These are phyloP conservation scores for Nephrocerus scutellatus DNA, from an alignment of 2,888 invertebrate genomes.

Conservation along the genomic window DNA sequence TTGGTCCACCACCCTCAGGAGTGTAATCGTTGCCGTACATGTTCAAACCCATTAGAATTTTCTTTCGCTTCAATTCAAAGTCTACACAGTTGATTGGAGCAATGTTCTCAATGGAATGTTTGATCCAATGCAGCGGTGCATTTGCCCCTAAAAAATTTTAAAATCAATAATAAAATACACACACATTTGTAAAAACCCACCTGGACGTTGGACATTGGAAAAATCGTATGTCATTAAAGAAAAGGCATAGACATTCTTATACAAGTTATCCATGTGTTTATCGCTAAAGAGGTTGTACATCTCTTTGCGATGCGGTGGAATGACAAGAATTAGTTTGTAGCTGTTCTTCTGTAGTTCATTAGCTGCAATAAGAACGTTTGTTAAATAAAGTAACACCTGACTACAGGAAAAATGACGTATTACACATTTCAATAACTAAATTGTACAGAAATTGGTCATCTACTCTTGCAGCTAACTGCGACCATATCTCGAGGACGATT, in stretches of 20 bases:
- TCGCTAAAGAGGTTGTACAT: conserved; percentile 62
- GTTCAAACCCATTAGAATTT: conserved; percentile 83
- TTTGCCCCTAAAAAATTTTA: conserved; percentile 76
- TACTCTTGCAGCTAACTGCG: conserved; percentile 66
- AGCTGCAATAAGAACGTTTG: conserved; percentile 44
- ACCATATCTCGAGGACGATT: conserved; percentile 84
- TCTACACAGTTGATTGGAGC: conserved; percentile 53
- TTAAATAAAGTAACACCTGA: neutral
- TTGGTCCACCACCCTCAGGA: conserved; percentile 72
- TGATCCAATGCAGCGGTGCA: conserved; percentile 79
- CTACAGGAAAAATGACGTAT: neutral
- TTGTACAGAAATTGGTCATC: conserved; percentile 53
- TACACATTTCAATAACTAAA: conserved; percentile 56
- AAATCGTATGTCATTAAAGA: conserved; percentile 97
- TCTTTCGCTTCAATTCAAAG: conserved; percentile 55
- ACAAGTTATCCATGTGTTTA: conserved; percentile 69
- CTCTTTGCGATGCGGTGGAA: conserved; percentile 62
- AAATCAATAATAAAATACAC: conserved; percentile 1
- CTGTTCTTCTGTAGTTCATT: conserved; percentile 52
- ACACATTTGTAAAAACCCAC: conserved; percentile 43
- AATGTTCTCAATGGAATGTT: conserved; percentile 66
- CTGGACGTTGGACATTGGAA: conserved; percentile 73
- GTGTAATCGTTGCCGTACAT: conserved; percentile 90
- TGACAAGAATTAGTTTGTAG: conserved; percentile 64
- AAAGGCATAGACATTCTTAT: conserved; percentile 72